Percentiles rank a stretch among this genome's conserved stretches.
These are phyloP conservation scores for Ectropis crepuscularia DNA, from an alignment of 2,888 invertebrate species.

Conservation along the genomic window DNA sequence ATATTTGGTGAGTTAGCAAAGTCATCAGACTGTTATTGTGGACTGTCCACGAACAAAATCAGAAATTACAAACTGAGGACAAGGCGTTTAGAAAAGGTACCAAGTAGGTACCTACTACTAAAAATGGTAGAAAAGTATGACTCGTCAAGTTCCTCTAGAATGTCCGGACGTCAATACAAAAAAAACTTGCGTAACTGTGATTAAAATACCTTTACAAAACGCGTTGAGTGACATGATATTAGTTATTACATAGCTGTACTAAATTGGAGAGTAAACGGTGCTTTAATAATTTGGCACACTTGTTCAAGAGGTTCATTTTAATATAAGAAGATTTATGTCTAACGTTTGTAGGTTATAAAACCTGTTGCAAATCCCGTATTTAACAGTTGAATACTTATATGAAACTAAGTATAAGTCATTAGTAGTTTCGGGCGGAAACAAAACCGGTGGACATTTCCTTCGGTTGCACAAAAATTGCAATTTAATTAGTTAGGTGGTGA, in stretches of 20 bases:
- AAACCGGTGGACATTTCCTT: conserved; percentile 8
- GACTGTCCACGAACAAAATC: no score
- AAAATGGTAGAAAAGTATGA: not conserved
- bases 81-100: no score
- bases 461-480: conserved; percentile 18
- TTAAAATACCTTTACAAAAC: conserved; percentile 24
- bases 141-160: not conserved
- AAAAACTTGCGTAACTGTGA: conserved; percentile 18
- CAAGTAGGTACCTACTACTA: not conserved
- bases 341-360: conserved; percentile 19
- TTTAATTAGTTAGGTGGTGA: conserved; percentile 4
- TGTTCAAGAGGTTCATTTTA: conserved; percentile 32
- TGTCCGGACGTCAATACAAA: conserved; percentile 8
- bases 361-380: conserved; percentile 24
- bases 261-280: conserved; percentile 37
- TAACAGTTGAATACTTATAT: conserved; percentile 10
- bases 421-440: conserved; percentile 16
- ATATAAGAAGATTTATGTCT: conserved; percentile 33
- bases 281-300: conserved; percentile 44
- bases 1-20: not conserved
- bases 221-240: conserved; percentile 40
- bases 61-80: no score
- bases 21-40: no score
- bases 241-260: conserved; percentile 39
- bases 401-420: conserved; percentile 13